These are phyloP conservation scores for Metopia argyrocephala DNA, from an alignment of 2,888 invertebrate genomes.

Conservation along the genomic window DNA sequence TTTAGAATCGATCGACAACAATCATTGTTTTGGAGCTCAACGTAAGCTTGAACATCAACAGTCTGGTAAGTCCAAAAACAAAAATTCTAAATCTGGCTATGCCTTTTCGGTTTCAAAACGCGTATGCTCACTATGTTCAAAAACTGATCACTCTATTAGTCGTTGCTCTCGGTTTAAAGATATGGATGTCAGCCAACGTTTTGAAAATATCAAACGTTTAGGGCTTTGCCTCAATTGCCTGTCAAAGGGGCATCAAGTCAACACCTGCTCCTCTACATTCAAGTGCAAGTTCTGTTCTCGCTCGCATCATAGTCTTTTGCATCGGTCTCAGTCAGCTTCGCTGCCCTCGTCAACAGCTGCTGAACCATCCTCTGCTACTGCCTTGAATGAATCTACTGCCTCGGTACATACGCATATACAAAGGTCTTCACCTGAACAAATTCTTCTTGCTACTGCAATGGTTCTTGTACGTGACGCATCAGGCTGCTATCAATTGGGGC, in stretches of 20 bases:
- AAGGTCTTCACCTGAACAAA: constrained; percentile 26
- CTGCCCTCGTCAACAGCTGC: constrained; percentile 15
- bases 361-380: background rate
- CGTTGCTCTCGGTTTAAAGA: background rate
- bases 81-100: background rate
- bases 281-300: constrained; percentile 30
- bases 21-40: background rate
- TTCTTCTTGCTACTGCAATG: constrained; percentile 61
- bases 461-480: constrained; percentile 49
- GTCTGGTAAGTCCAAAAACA: background rate
- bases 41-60: background rate
- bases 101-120: background rate
- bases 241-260: constrained; percentile 35
- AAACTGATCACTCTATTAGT: background rate
- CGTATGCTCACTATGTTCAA: background rate
- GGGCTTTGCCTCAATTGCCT: constrained; percentile 27
- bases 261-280: constrained; percentile 30
- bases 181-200: too few relatives aligned
- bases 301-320: constrained; percentile 14
- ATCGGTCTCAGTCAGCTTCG: background rate
- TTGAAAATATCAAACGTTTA: background rate
- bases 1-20: constrained; percentile 20
- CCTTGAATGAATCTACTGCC: background rate
- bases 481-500: constrained; percentile 39
- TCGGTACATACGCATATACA: constrained; percentile 46